These are phyloP conservation scores for Helicolenus hilgendorfi DNA, from an alignment of 2,797 vertebrate genomes.

Conservation along the genomic window DNA sequence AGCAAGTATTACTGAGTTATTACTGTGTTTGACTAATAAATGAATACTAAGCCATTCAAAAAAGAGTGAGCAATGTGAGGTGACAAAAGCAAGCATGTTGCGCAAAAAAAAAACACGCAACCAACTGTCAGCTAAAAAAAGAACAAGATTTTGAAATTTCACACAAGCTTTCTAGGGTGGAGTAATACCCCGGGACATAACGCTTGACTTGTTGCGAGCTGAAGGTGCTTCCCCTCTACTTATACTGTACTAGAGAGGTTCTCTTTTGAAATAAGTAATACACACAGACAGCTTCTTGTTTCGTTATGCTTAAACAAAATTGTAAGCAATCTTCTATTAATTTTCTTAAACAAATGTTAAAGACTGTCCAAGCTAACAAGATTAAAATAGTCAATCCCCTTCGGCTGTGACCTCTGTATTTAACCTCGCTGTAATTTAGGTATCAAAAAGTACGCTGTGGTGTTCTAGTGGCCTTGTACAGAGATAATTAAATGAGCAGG, in stretches of 20 bases:
- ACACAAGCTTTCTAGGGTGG: slow-evolving; percentile 25
- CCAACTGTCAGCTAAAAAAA: slow-evolving; percentile 48
- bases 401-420: not conserved
- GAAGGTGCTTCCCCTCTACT: slow-evolving; percentile 1
- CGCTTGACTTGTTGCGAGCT: slow-evolving; percentile 25
- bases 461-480: not conserved
- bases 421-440: not conserved
- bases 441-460: not conserved
- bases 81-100: slow-evolving; percentile 19
- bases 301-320: not conserved
- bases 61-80: not conserved
- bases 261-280: not conserved
- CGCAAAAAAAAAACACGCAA: slow-evolving; percentile 42
- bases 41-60: not conserved
- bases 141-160: slow-evolving; percentile 57
- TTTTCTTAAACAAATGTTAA: not conserved
- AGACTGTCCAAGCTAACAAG: not conserved
- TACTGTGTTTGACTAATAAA: not conserved
- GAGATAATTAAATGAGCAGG: not conserved
- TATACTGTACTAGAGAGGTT: not conserved
- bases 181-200: slow-evolving; percentile 26
- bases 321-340: not conserved
- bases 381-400: not conserved
- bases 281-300: not conserved
- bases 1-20: not conserved